A percentile compares a stretch with the other conserved stretches of the same genome.
These are phyloP conservation scores for Drosophila persimilis DNA, from an alignment of 1,140 invertebrate species.

Conservation along the genomic window DNA sequence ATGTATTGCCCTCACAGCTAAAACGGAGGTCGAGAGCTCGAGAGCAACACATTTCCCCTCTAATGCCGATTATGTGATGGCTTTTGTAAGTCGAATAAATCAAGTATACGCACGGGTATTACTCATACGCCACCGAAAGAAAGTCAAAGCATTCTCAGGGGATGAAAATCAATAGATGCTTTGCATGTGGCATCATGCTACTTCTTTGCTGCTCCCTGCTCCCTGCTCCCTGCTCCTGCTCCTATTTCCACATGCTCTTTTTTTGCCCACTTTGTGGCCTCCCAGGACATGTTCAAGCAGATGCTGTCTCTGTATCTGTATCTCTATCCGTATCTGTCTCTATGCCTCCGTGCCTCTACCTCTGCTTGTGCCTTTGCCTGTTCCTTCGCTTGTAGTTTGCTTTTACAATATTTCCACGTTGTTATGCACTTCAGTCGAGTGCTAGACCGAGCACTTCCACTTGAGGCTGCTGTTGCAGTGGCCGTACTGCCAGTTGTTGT, in stretches of 20 bases:
- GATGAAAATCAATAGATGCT: conserved; percentile 65
- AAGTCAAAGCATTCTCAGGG: conserved; percentile 30
- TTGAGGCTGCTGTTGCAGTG: conserved; percentile 39
- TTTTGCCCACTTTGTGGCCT: conserved; percentile 31
- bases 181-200: conserved; percentile 44
- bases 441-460: conserved; percentile 57
- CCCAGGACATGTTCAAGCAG: conserved; percentile 22
- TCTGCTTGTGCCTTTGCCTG: background rate
- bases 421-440: conserved; percentile 77
- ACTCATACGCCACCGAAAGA: conserved; percentile 53
- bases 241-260: conserved; percentile 25
- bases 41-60: background rate
- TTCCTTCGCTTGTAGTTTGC: conserved; percentile 62
- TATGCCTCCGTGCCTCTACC: background rate
- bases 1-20: conserved; percentile 28
- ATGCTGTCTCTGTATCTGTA: conserved; percentile 34
- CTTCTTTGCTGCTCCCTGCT: conserved; percentile 24
- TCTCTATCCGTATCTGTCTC: conserved; percentile 26
- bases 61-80: no score
- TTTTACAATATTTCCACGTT: conserved; percentile 75
- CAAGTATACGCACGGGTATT: conserved; percentile 49
- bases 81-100: conserved; percentile 25
- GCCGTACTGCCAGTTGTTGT: conserved; percentile 14
- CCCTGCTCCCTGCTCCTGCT: conserved; percentile 8
- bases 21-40: conserved; percentile 3